phyloP scores from a whole-genome alignment of 2,113 vertebrate genomes.

The Coptodon bakossiorum region DNA sequence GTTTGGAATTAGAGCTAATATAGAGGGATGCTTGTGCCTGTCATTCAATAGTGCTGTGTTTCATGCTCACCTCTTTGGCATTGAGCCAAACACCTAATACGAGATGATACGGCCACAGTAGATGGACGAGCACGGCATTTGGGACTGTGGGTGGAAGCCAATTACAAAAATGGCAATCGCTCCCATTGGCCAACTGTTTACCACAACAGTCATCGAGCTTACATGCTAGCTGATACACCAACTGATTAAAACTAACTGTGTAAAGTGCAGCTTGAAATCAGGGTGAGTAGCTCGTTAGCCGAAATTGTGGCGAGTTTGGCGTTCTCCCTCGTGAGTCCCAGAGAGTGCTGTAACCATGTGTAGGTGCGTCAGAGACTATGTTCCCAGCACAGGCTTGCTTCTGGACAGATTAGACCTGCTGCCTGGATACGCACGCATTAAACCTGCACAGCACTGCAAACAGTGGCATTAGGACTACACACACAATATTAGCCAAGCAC shows the following conservation, averaged over 20 bases:
- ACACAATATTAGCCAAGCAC: slow-evolving; percentile 19
- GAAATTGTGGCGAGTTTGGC: not conserved
- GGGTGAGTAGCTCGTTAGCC: not conserved
- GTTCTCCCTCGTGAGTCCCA: not conserved
- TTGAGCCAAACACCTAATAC: not conserved
- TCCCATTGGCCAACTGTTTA: slow-evolving; percentile 21
- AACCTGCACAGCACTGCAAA: slow-evolving; percentile 53
- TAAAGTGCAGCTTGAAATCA: not conserved
- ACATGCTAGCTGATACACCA: not conserved
- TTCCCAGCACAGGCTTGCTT: slow-evolving; percentile 33
- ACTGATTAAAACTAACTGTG: not conserved
- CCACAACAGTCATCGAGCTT: not conserved
- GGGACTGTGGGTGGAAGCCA: not conserved
- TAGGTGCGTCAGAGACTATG: slow-evolving; percentile 52
- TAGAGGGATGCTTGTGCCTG: not conserved
- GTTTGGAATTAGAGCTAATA: slow-evolving; percentile 44
- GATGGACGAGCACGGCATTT: not conserved
- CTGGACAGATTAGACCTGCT: slow-evolving; percentile 54
- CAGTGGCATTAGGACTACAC: slow-evolving; percentile 41
- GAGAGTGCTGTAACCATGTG: slow-evolving; percentile 41
- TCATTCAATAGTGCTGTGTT: slow-evolving; percentile 14
- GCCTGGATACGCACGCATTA: slow-evolving; percentile 57
- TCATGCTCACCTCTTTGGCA: slow-evolving; percentile 19
- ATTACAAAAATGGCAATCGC: slow-evolving; percentile 40
- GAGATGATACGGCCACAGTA: not conserved